Percentiles rank a stretch among this genome's conserved stretches.
These are phyloP conservation scores for Caenorhabditis auriculariae DNA, from an alignment of 2,888 invertebrate species.

Conservation along the genomic window DNA sequence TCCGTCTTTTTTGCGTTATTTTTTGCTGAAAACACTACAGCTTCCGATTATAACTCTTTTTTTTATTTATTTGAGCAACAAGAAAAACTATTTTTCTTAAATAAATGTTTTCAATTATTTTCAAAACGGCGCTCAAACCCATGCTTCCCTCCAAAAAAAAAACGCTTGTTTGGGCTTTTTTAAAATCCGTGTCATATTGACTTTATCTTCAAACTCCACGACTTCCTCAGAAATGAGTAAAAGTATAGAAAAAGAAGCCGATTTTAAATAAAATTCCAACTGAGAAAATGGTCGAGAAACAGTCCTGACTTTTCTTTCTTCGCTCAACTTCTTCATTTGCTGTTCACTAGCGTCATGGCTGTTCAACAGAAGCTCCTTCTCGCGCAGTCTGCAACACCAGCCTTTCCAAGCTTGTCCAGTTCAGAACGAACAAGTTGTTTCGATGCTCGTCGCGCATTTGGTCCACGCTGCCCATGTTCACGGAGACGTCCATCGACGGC, in stretches of 20 bases:
- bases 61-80: not conserved
- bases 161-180: no score
- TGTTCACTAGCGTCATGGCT: conserved; percentile 28
- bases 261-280: no score
- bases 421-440: conserved; percentile 21
- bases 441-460: conserved; percentile 46
- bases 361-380: conserved; percentile 25
- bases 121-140: no score
- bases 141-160: no score
- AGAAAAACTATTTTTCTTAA: not conserved
- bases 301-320: conserved; percentile 22
- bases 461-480: conserved; percentile 36
- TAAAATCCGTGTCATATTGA: no score
- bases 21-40: conserved; percentile 5
- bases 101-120: no score
- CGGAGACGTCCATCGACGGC: conserved; percentile 49
- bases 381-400: conserved; percentile 21
- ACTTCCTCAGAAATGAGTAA: no score
- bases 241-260: no score
- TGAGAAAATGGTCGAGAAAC: no score
- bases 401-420: not conserved
- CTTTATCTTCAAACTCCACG: no score
- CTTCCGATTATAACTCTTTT: not conserved
- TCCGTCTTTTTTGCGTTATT: conserved; percentile 29
- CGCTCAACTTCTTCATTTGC: conserved; percentile 35